These are phyloP conservation scores for Colinus virginianus DNA, from an alignment of 2,113 vertebrate species.

Conservation along the genomic window DNA sequence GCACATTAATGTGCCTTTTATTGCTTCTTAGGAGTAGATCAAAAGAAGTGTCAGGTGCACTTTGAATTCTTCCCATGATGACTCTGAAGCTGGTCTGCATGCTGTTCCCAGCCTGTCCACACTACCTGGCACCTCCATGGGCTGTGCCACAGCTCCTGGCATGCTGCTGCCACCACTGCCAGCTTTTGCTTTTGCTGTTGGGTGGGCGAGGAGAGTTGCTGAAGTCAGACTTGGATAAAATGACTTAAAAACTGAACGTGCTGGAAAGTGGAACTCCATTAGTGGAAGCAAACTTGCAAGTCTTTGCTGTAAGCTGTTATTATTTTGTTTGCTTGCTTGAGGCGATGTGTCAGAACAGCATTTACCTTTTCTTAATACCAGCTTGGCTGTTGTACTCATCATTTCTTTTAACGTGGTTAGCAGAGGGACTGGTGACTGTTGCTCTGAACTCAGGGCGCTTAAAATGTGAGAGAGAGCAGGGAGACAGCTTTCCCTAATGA, in stretches of 20 bases:
- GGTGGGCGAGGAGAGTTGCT: neutral
- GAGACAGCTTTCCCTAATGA: neutral
- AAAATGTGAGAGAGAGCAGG: neutral
- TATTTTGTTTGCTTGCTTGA: conserved; percentile 36
- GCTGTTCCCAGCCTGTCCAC: neutral
- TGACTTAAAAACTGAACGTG: conserved; percentile 35
- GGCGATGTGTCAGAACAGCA: conserved; percentile 26
- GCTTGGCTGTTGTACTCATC: conserved; percentile 27
- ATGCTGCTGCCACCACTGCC: neutral
- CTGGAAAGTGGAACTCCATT: conserved; percentile 51
- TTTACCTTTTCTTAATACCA: conserved; percentile 47
- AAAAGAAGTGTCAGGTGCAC: conserved; percentile 72
- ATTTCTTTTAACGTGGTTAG: conserved; percentile 38
- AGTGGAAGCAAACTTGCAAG: conserved; percentile 35
- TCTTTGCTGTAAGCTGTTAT: conserved; percentile 35
- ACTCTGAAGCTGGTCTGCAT: conserved; percentile 34
- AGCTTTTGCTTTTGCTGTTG: neutral
- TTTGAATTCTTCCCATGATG: conserved; percentile 34
- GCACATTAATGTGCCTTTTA: conserved; percentile 44
- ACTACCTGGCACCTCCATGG: neutral
- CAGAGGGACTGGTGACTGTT: neutral
- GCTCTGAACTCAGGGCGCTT: neutral
- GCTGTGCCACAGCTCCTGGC: neutral
- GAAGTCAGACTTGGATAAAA: conserved; percentile 57
- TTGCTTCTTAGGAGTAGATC: conserved; percentile 58